Evolutionary conservation across 1,140 invertebrate species (phyloP).

Genomic region (Sesamia nonagrioides): DNA sequence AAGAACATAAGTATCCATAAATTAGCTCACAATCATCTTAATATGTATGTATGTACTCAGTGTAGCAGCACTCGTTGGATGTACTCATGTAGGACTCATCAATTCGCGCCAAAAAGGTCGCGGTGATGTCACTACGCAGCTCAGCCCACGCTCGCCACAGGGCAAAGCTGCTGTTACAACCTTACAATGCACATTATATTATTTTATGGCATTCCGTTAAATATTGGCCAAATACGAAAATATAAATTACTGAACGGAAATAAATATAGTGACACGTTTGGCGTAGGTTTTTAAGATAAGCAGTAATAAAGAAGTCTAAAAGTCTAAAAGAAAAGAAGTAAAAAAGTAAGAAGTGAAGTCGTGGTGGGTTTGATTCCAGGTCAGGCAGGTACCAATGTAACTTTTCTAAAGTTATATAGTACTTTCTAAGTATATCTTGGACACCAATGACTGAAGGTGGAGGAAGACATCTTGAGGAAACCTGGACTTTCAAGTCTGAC

Average conservation of each 20-base stretch:
- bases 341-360: too few species aligned
- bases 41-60: constrained; percentile 8
- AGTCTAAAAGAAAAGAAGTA: too few species aligned
- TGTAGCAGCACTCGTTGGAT: not conserved
- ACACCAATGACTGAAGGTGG: too few species aligned
- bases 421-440: too few species aligned
- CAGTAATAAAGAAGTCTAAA: too few species aligned
- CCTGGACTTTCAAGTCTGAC: too few species aligned
- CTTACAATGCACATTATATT: constrained; percentile 25
- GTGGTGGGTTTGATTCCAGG: too few species aligned
- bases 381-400: too few species aligned
- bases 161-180: constrained; percentile 5
- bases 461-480: too few species aligned
- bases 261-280: not conserved
- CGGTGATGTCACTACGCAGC: constrained; percentile 27
- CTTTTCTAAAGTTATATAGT: too few species aligned
- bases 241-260: not conserved
- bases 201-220: constrained; percentile 24
- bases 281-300: constrained; percentile 1
- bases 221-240: constrained; percentile 22
- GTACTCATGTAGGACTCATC: constrained; percentile 29
- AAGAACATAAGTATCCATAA: constrained; percentile 7
- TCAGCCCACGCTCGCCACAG: constrained; percentile 26
- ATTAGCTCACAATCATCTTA: constrained; percentile 23
- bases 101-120: constrained; percentile 23